Conservation (phyloP, 1,140 invertebrate genomes). For the Hormaphis cornu region DNA sequence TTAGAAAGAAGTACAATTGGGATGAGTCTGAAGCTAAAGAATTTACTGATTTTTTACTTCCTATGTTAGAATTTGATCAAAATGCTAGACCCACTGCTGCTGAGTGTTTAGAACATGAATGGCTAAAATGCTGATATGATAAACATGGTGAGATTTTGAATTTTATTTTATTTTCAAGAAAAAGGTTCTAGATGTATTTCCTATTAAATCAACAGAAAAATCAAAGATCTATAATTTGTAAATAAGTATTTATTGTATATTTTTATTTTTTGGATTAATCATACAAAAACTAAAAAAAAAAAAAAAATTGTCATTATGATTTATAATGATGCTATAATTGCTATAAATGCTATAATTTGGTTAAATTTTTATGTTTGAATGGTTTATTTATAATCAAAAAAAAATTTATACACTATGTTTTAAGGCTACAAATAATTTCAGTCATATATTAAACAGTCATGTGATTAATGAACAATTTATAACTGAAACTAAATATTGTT, state of each 20-base stretch:
- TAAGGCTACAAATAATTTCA: slow-evolving; percentile 14
- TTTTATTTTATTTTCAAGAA: slow-evolving; percentile 7
- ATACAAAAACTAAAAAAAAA: not conserved
- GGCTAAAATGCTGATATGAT: slow-evolving; percentile 51
- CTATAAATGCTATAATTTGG: not conserved
- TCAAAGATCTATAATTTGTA: slow-evolving; percentile 9
- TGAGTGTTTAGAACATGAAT: slow-evolving; percentile 86
- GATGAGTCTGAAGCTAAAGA: slow-evolving; percentile 67
- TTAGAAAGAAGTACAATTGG: slow-evolving; percentile 97
- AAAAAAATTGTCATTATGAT: slow-evolving; percentile 18
- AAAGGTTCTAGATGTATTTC: slow-evolving; percentile 5
- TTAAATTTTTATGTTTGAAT: not conserved
- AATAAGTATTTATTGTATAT: slow-evolving; percentile 27
- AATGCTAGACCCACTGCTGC: slow-evolving; percentile 80
- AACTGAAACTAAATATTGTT: not conserved
- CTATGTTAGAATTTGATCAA: slow-evolving; percentile 92
- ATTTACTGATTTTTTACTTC: slow-evolving; percentile 85
- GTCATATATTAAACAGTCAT: slow-evolving; percentile 18
- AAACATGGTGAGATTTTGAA: slow-evolving; percentile 4
- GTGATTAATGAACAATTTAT: not conserved
- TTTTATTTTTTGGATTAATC: not conserved
- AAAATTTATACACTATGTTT: not conserved
- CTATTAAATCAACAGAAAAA: slow-evolving; percentile 11
- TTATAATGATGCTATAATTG: too few relatives aligned
- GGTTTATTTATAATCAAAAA: slow-evolving; percentile 13